Evolutionary conservation across 2,113 vertebrate species (phyloP).

Genomic region (mouse (Mus musculus)): GRCm39 chr13:41493001-41493500

Average conservation of each 20-base stretch:
- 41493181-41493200: not conserved
- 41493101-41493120: not conserved
- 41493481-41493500: slow-evolving; percentile 64
- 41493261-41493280: not conserved
- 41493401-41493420: slow-evolving; percentile 79
- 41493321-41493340: slow-evolving; percentile 45
- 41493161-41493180: fast-evolving
- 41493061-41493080: slow-evolving; percentile 2
- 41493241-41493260: slow-evolving; percentile 23
- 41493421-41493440: slow-evolving; percentile 80
- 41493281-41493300: not conserved
- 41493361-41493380: slow-evolving; percentile 70
- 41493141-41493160: not conserved
- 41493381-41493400: slow-evolving; percentile 77
- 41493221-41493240: not conserved
- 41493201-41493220: not conserved
- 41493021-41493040: slow-evolving; percentile 39
- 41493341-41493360: slow-evolving; percentile 57
- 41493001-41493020: not conserved
- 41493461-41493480: slow-evolving; percentile 82
- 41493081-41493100: not conserved
- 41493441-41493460: slow-evolving; percentile 77
- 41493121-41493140: not conserved
- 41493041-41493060: slow-evolving; percentile 4
- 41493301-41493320: slow-evolving; percentile 60